Base-by-base conservation (phyloP, 64 coral and sea anemone genomes). In the Hydrozoanthus tunicans region DNA sequence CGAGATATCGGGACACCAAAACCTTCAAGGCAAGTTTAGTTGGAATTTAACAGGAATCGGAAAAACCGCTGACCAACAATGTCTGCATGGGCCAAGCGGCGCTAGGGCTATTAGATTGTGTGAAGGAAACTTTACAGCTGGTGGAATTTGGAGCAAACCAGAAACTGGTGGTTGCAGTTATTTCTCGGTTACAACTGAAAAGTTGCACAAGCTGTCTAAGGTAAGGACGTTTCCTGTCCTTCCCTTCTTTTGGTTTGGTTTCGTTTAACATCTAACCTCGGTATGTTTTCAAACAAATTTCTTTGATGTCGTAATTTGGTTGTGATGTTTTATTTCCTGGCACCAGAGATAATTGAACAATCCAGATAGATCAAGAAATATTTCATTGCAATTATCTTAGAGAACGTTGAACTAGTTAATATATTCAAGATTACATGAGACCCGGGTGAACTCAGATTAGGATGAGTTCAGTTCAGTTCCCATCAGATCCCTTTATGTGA, bases 131-230 rank as follows among this genome's bases (percentile, higher is more conserved):
- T 23, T 25, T 32, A 74, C 56, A 14, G 20, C 43, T 6, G 83
- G 83, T 23, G 83, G 68, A 11, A 25, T 60, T 59, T 88, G 83
- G 83, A 32, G 17, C 7, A 13, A 73, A 57, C 83, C 83, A 14
- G 68, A 73, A 15, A 20, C 70, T 88, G 23, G 53, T 10, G 56
- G 20, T 2, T 88, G 83, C 24, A 74, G 56, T 60, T 88, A 88
- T 15, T 57, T 15, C 7, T 74, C 83, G 9, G n/a, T 43, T 8
- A 88, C 56, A 73, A 88, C 83, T 11, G 54, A 88, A 58, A 59
- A 88, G 56, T 56, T 88, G 13, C 55, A 43, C 32, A 88, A 74
- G 20, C 51, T 88, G 24, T 88, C 83, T 7, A 73, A 61, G 69
- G 69, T 88, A 51, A 58, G 83, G 23, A 14, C 15, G 3, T 51